A percentile compares a stretch with the other conserved stretches of the same genome.
Conservation (phyloP, 2,797 vertebrate genomes). For the Halcyon chelicuti region DNA sequence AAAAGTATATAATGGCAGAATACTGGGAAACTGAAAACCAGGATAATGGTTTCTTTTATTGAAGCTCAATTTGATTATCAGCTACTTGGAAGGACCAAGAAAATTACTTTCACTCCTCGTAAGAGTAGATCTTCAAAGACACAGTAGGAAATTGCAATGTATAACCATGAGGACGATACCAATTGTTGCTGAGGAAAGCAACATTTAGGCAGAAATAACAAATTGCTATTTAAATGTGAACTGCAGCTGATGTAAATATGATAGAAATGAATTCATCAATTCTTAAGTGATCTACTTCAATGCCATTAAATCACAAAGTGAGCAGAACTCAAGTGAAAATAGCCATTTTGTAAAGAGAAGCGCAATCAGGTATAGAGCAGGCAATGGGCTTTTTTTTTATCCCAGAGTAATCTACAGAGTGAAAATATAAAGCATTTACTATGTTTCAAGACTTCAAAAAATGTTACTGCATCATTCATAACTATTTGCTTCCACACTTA, state of each 20-base stretch:
- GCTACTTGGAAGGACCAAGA: background rate
- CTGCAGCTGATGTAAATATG: background rate
- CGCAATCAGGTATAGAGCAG: background rate
- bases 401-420: background rate
- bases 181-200: background rate
- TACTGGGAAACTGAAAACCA: background rate
- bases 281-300: conserved; percentile 15
- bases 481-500: background rate
- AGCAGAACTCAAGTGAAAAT: conserved; percentile 10
- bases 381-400: background rate
- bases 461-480: background rate
- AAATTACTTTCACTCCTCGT: background rate
- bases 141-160: background rate
- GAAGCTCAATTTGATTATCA: background rate
- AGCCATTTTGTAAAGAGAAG: background rate
- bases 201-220: background rate
- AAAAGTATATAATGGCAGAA: background rate
- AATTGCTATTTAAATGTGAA: conserved; percentile 16
- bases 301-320: background rate
- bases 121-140: background rate
- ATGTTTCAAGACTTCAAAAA: background rate
- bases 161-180: background rate
- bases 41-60: background rate
- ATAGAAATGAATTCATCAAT: conserved; percentile 14
- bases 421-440: background rate